Evolutionary conservation across 2,888 invertebrate genomes (phyloP).

Genomic region (Hypercompe scribonia): DNA sequence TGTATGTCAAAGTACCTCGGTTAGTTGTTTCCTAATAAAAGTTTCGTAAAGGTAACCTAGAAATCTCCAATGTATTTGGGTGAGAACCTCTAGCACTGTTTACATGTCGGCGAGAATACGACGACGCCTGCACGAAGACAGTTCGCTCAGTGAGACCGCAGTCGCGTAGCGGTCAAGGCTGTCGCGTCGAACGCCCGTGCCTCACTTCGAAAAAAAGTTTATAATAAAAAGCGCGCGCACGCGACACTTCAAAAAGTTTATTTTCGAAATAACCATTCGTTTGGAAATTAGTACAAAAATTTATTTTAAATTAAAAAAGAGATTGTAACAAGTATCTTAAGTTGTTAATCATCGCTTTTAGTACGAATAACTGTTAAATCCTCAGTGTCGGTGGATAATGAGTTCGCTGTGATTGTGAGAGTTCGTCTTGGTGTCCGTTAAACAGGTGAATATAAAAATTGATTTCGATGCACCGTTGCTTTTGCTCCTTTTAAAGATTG

Average conservation of each 20-base stretch:
- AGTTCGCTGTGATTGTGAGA: conserved; percentile 82
- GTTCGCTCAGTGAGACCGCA: conserved; percentile 77
- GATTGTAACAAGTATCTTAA: conserved; percentile 40
- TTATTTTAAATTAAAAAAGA: conserved; percentile 29
- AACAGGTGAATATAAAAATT: conserved; percentile 81
- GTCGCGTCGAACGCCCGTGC: conserved; percentile 66
- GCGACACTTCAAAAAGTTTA: conserved; percentile 67
- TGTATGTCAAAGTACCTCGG: neutral
- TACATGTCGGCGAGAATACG: conserved; percentile 72
- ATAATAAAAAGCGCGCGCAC: conserved; percentile 78
- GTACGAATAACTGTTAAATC: conserved; percentile 80
- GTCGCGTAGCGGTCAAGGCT: conserved; percentile 84
- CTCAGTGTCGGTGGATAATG: conserved; percentile 81
- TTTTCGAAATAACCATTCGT: conserved; percentile 39
- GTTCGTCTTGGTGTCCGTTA: conserved; percentile 73
- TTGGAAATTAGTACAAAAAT: conserved; percentile 43
- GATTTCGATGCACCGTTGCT: conserved; percentile 65
- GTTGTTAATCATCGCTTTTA: conserved; percentile 71
- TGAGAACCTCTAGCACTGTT: conserved; percentile 58
- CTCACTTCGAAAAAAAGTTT: conserved; percentile 60
- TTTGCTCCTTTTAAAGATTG: conserved; percentile 53
- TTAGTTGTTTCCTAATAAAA: conserved; percentile 24
- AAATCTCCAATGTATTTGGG: conserved; percentile 55
- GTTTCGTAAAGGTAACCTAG: conserved; percentile 40
- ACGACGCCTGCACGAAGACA: conserved; percentile 65